Evolutionary conservation across 2,797 vertebrate genomes (phyloP), one percentile per base, ranked within the genome.

Genomic region (Delichon dasypus): DNA sequence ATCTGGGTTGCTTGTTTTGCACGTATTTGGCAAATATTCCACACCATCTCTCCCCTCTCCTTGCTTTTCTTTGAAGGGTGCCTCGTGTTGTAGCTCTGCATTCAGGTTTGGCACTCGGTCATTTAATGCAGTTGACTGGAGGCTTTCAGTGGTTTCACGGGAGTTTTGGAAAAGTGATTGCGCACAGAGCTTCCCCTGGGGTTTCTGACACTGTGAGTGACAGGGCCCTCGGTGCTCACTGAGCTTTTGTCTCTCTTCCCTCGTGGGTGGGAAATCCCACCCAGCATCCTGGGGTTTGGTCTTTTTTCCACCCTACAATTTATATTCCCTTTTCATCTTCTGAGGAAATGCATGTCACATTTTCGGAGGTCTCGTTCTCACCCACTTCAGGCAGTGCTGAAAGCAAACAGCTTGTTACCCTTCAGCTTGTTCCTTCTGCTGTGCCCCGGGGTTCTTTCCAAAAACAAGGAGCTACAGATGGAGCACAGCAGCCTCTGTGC

Each of bases 351-450:
- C 70, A 8, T 76, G 86, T 93, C 91, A 73, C 92, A 78, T 83
- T 90, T 93, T 86, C 17, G 10, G 82, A 85, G 89, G 93, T 67
- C 92, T 92, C 29, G 0, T 96, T 95, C 91, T 95, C 88, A 86
- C 76, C 82, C 91, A 64, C 85, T 91, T 77, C 62, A 79, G 91
- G 82, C 85, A 30, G 85, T 88, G 87, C 76, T 95, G 92, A 94
- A 96, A 96, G 89, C 79, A 90, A 84, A 78, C 87, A 90, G 92
- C 92, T 95, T 96, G 91, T 92, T 86, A 70, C 34, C 76, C 89
- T 92, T 85, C 91, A 88, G 79, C 55, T 11, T 76, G 55, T 81
- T 84, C 55, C 92, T 85, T 61, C 68, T 72, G 55, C 5, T 20
- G n/a, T 81, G 85, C 82, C 88, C 88, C 30, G 7, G 88, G 80